These are phyloP conservation scores for Ctenochaetus hawaiiensis DNA, from an alignment of 2,797 vertebrate species.

Conservation along the genomic window DNA sequence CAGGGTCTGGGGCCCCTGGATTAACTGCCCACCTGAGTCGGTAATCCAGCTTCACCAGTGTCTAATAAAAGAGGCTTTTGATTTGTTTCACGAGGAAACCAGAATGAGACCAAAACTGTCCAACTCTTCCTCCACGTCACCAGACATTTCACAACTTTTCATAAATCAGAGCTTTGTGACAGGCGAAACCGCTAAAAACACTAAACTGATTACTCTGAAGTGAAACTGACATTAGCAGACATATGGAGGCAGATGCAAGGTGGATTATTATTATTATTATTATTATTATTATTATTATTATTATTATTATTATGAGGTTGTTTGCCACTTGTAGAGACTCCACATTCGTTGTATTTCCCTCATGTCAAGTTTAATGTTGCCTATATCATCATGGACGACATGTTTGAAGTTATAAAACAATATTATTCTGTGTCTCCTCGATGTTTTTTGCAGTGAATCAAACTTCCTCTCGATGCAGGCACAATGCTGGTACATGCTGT, in stretches of 20 bases:
- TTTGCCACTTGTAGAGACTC: slow-evolving; percentile 63
- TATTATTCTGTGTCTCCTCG: slow-evolving; percentile 71
- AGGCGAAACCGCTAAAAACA: slow-evolving; percentile 16
- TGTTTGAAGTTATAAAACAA: slow-evolving; percentile 66
- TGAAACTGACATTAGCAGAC: slow-evolving; percentile 13
- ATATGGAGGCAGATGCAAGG: slow-evolving; percentile 17
- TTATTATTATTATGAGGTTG: slow-evolving; percentile 53
- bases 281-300: slow-evolving; percentile 22
- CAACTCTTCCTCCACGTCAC: neutral
- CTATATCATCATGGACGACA: slow-evolving; percentile 67
- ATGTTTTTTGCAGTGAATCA: slow-evolving; percentile 72
- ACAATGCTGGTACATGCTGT: slow-evolving; percentile 80
- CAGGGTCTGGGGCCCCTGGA: neutral
- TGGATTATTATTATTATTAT: slow-evolving; percentile 32
- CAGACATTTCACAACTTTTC: slow-evolving; percentile 1
- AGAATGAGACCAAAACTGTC: neutral
- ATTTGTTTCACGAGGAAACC: neutral
- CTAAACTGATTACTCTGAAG: slow-evolving; percentile 26
- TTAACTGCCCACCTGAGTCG: neutral
- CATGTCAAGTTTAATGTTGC: slow-evolving; percentile 70
- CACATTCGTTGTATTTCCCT: slow-evolving; percentile 66
- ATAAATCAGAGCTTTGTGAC: slow-evolving; percentile 2
- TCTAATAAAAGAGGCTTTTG: neutral
- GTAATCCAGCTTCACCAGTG: neutral
- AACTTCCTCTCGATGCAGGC: slow-evolving; percentile 76